phyloP scores from a whole-genome alignment of 2,113 vertebrate genomes.

The Trematocara unimaculatum region DNA sequence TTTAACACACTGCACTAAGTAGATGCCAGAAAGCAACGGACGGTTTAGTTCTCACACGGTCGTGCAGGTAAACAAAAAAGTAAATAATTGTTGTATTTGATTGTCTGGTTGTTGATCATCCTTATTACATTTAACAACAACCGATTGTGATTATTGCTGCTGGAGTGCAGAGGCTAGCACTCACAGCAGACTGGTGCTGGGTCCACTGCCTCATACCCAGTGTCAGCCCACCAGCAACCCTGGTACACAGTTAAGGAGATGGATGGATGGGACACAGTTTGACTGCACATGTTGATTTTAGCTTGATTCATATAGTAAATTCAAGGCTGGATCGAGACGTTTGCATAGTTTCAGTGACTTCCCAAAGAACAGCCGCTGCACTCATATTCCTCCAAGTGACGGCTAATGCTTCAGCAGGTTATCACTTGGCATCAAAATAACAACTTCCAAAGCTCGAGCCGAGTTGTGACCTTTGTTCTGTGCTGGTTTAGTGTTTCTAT shows the following conservation, averaged over 20 bases:
- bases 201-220: neutral
- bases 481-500: neutral
- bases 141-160: neutral
- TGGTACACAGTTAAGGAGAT: neutral
- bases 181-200: neutral
- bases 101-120: neutral
- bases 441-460: neutral
- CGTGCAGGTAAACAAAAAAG: rapidly evolving
- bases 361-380: neutral
- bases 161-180: neutral
- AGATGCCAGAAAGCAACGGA: neutral
- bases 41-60: neutral
- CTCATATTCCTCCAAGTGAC: rapidly evolving
- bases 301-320: neutral
- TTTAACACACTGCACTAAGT: neutral
- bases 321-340: neutral
- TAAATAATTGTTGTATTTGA: rapidly evolving
- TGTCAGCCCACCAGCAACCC: neutral
- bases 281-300: neutral
- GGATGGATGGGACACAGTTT: neutral
- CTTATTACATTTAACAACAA: neutral
- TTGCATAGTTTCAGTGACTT: neutral
- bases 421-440: neutral
- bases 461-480: neutral
- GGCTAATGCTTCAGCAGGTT: rapidly evolving